phyloP scores from a whole-genome alignment of 2,113 vertebrate genomes.

The Lycaon pictus region DNA sequence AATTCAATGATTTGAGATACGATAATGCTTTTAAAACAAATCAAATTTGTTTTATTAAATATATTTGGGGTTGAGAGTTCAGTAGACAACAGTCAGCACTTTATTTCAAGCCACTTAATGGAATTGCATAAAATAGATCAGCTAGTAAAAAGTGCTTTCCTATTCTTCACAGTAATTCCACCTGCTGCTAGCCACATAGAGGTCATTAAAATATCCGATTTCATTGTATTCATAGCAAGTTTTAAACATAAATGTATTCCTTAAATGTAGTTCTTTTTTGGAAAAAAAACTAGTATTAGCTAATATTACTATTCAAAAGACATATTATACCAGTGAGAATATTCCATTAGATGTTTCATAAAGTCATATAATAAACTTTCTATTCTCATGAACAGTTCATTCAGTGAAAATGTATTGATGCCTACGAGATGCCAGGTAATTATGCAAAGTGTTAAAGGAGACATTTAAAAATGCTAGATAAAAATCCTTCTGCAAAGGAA shows the following conservation, averaged over 20 bases:
- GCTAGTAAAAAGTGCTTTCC: slow-evolving; percentile 62
- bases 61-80: slow-evolving; percentile 60
- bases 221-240: slow-evolving; percentile 4
- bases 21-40: slow-evolving; percentile 66
- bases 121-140: slow-evolving; percentile 52
- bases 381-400: background rate
- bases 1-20: slow-evolving; percentile 45
- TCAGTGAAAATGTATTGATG: slow-evolving; percentile 11
- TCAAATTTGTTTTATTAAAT: slow-evolving; percentile 67
- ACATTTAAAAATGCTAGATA: background rate
- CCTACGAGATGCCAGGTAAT: background rate
- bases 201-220: slow-evolving; percentile 55
- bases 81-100: slow-evolving; percentile 68
- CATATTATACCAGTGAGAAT: slow-evolving; percentile 10
- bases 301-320: slow-evolving; percentile 51
- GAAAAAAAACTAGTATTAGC: background rate
- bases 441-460: background rate
- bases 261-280: slow-evolving; percentile 33
- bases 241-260: slow-evolving; percentile 52
- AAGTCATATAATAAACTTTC: slow-evolving; percentile 49
- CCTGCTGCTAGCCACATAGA: slow-evolving; percentile 47
- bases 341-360: slow-evolving; percentile 39
- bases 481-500: background rate
- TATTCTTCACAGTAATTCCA: slow-evolving; percentile 63
- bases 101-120: slow-evolving; percentile 70